phyloP scores from a whole-genome alignment of 1,140 invertebrate species.

The Drosophila watanabei region DNA sequence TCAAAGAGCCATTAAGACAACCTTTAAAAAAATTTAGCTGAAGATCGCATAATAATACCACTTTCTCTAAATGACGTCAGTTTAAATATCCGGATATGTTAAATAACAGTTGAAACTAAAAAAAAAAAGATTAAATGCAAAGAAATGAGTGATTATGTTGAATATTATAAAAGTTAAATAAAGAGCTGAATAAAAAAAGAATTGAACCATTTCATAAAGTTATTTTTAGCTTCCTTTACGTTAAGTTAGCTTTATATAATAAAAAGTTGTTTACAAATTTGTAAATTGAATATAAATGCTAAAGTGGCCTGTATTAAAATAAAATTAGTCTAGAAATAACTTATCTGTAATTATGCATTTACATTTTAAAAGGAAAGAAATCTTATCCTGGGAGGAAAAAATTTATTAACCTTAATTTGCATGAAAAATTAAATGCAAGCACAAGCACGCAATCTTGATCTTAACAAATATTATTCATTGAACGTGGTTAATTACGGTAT shows the following conservation, averaged over 20 bases:
- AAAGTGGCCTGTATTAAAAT: too few relatives aligned
- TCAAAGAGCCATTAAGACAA: neutral
- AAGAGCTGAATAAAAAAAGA: too few relatives aligned
- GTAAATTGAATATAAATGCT: neutral
- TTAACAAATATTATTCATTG: neutral
- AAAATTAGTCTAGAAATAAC: neutral
- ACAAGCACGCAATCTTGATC: neutral
- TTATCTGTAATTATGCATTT: neutral
- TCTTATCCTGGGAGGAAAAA: neutral
- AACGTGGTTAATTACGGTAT: neutral
- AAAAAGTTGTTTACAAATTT: neutral
- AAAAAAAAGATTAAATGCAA: neutral
- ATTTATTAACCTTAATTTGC: neutral
- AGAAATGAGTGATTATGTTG: too few relatives aligned
- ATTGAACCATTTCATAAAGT: too few relatives aligned
- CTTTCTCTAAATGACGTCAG: too few relatives aligned
- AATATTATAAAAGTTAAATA: too few relatives aligned
- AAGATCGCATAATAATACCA: neutral
- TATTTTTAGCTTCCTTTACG: too few relatives aligned
- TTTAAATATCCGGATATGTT: neutral
- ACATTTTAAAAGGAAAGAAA: neutral
- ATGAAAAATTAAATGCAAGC: neutral
- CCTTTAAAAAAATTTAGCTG: neutral
- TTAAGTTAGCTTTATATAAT: neutral
- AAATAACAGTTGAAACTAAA: constrained; percentile 3